A percentile compares a stretch with the other conserved stretches of the same genome.
phyloP scores from a whole-genome alignment of 2,113 vertebrate species.

The Rynchops niger region DNA sequence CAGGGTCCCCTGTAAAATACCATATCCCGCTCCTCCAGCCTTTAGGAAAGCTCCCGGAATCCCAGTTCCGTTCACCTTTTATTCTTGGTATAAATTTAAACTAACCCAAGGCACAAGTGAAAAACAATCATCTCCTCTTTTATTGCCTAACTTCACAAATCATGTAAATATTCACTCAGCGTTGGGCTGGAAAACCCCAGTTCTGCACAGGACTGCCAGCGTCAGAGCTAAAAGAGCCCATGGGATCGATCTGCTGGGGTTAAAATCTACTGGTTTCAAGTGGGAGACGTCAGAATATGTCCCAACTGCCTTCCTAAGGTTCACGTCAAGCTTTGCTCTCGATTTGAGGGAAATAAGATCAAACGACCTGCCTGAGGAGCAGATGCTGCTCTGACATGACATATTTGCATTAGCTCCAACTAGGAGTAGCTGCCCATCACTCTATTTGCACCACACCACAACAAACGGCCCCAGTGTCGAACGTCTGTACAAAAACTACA shows the following conservation, averaged over 20 bases:
- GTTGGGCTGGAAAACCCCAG: fast-evolving
- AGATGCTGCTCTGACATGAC: not conserved
- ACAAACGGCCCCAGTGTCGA: not conserved
- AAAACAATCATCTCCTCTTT: not conserved
- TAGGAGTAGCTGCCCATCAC: not conserved
- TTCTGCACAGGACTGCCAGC: not conserved
- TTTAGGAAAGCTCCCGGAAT: not conserved
- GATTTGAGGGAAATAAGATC: not conserved
- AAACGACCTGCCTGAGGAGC: constrained; percentile 16
- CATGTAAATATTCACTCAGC: fast-evolving
- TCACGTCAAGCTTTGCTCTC: not conserved
- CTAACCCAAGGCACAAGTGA: not conserved
- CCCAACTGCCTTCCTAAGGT: not conserved
- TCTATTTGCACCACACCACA: not conserved
- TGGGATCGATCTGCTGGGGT: fast-evolving
- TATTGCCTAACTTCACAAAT: not conserved
- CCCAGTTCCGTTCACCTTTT: not conserved
- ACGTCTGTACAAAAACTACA: not conserved
- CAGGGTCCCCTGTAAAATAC: not conserved
- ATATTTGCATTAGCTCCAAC: not conserved
- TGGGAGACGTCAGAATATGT: not conserved
- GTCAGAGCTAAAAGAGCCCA: not conserved
- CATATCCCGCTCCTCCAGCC: not conserved
- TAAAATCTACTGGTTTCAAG: not conserved
- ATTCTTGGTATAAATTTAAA: not conserved